Conservation (phyloP, 2,888 invertebrate species). For the Orgyia antiqua region DNA sequence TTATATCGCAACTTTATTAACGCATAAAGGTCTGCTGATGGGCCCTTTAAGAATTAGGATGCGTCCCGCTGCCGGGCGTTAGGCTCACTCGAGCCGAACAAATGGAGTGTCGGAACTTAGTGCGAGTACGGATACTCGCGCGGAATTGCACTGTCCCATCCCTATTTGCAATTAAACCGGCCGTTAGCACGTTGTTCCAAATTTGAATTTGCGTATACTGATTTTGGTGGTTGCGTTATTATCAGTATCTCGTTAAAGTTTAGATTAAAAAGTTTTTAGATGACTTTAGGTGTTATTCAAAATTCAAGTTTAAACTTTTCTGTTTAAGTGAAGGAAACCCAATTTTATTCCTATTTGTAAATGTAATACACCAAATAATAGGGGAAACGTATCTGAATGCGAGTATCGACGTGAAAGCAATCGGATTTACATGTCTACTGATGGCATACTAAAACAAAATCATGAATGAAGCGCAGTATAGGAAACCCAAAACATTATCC, state of each 20-base stretch:
- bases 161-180: conserved; percentile 60
- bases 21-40: conserved; percentile 77
- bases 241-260: conserved; percentile 26
- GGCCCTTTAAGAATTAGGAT: conserved; percentile 76
- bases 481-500: conserved; percentile 78
- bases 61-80: conserved; percentile 61
- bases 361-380: conserved; percentile 66
- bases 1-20: conserved; percentile 79
- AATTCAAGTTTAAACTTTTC: conserved; percentile 9
- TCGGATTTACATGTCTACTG: conserved; percentile 76
- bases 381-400: conserved; percentile 51
- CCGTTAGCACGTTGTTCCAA: conserved; percentile 56
- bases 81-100: conserved; percentile 63
- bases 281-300: conserved; percentile 9
- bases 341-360: conserved; percentile 51
- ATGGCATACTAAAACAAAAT: conserved; percentile 73
- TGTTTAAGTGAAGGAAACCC: conserved; percentile 10
- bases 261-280: conserved; percentile 21
- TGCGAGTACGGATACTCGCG: conserved; percentile 35
- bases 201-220: conserved; percentile 54
- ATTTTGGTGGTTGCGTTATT: conserved; percentile 29
- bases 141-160: conserved; percentile 40
- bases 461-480: conserved; percentile 77
- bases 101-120: conserved; percentile 67
- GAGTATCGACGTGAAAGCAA: conserved; percentile 65